Base-by-base conservation (phyloP, 2,888 invertebrate genomes). In the Lissonota sp. region DNA sequence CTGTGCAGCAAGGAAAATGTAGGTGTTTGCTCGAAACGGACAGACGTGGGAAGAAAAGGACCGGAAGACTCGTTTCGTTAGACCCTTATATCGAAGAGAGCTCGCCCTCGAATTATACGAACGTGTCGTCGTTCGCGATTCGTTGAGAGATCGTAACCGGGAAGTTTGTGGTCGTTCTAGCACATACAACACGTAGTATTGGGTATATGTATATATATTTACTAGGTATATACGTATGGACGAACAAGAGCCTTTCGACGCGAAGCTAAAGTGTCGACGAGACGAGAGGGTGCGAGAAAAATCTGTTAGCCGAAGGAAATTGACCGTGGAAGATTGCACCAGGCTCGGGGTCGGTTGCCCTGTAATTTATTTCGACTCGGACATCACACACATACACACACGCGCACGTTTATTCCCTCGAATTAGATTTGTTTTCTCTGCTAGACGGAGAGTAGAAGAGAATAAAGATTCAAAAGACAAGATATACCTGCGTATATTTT, bases 251-350 rank as follows among this genome's bases (percentile, higher is more conserved):
- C 58, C 44, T 42, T 44, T 44, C 44, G 10, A 7, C 46, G 46
- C 16, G 44, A 7, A 57, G 2, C 7, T 57, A 57, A 26, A 1
- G 5, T 63, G 63, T 57, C 71, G 39, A 66, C 49, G 49, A 63
- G 60, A 58, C 44, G 62, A 76, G 26, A 26, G 82, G 57, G 74
- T 70, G 70, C 51, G 60, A 72, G 67, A 55, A 78, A 82, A 84
- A 83, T 84, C 82, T 80, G 83, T 83, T 83, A 74, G 75, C 60
- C 75, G 70, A 75, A 78, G 81, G 75, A 83, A 84, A 83, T 83
- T 78, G 83, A 83, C 78, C 80, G 63, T 77, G 75, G 79, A 81
- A 79, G 74, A 84, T 80, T 80, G 83, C 66, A 71, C 62, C 26
- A 26, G 26, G 26, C 3, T 58, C 46, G 46, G 49, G 53, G 72